A percentile compares a stretch with the other conserved stretches of the same genome.
These are phyloP conservation scores for Phenganax marumi DNA, from an alignment of 92 coral and sea anemone species.

Conservation along the genomic window DNA sequence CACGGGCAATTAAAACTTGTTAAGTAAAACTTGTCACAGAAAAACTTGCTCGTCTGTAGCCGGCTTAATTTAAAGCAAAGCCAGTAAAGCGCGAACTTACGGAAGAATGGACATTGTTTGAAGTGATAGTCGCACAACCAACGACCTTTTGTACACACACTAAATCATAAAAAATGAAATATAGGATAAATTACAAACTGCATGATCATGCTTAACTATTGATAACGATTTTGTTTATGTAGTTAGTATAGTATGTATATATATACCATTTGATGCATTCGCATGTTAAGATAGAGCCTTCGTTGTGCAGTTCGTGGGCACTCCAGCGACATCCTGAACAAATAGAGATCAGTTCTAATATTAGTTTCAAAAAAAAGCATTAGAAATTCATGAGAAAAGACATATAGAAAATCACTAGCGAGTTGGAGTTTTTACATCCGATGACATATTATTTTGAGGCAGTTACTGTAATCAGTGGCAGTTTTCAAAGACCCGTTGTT, in stretches of 20 bases:
- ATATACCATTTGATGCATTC: conserved; percentile 26
- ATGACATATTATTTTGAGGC: no score
- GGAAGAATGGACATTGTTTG: conserved; percentile 35
- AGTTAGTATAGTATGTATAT: not conserved
- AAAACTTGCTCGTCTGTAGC: no score
- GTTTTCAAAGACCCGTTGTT: no score
- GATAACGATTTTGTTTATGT: no score
- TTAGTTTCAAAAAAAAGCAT: not conserved
- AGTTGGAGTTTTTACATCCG: no score
- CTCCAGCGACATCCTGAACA: conserved; percentile 36
- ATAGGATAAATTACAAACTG: not conserved
- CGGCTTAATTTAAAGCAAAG: no score
- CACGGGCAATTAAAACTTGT: no score
- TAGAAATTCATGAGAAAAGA: not conserved
- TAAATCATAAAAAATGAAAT: not conserved
- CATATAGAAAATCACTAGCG: no score
- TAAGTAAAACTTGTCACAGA: no score
- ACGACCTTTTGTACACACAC: conserved; percentile 27
- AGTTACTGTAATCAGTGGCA: no score
- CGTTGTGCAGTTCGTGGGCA: conserved; percentile 18
- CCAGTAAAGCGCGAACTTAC: not conserved
- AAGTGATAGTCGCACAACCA: conserved; percentile 36
- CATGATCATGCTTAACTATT: no score
- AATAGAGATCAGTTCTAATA: not conserved
- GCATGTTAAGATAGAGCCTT: conserved; percentile 25